phyloP scores from a whole-genome alignment of 2,797 vertebrate genomes.

The Acanthopagrus latus region DNA sequence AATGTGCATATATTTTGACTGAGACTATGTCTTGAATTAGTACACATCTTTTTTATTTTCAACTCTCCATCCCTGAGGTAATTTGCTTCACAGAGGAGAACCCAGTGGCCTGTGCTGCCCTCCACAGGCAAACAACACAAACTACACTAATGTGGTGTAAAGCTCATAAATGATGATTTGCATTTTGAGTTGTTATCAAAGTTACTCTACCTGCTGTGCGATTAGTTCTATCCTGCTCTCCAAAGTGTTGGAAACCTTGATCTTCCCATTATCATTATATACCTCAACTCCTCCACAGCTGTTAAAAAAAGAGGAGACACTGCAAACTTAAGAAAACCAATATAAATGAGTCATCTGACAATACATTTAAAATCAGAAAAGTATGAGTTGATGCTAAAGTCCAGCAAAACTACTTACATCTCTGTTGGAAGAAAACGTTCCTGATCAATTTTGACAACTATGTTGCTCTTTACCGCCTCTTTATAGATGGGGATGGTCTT shows the following conservation, averaged over 20 bases:
- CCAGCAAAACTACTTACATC: constrained; percentile 83
- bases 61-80: background rate
- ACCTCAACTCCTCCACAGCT: constrained; percentile 95
- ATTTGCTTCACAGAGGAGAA: background rate
- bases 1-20: background rate
- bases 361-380: background rate
- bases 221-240: constrained; percentile 95
- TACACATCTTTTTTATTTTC: no score
- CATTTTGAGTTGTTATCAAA: background rate
- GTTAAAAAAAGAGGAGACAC: constrained; percentile 30
- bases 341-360: background rate
- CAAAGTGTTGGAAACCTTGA: constrained; percentile 96
- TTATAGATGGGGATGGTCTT: constrained; percentile 92
- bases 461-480: constrained; percentile 89
- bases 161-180: background rate
- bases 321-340: background rate
- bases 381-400: background rate
- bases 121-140: constrained; percentile 42
- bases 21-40: no score
- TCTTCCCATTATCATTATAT: constrained; percentile 93
- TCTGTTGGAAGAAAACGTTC: constrained; percentile 91
- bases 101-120: constrained; percentile 52
- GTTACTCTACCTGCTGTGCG: constrained; percentile 91
- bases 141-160: constrained; percentile 1
- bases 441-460: constrained; percentile 89